Conservation (phyloP, 23 tunicate genomes). For the Styela plicata region DNA sequence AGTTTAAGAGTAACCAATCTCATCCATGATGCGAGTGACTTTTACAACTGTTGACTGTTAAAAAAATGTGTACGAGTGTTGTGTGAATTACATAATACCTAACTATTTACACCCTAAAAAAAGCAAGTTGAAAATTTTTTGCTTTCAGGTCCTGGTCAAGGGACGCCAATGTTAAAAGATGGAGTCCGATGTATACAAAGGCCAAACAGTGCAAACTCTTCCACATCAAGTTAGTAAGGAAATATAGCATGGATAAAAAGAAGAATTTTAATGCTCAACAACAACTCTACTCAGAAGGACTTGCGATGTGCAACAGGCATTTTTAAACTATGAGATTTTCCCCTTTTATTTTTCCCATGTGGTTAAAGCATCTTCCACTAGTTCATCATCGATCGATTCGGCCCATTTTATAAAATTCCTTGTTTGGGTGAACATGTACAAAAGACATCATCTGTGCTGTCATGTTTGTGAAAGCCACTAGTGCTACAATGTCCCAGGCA, state of each 20-base stretch:
- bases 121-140: too few relatives aligned
- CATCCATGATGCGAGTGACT: too few relatives aligned
- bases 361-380: too few relatives aligned
- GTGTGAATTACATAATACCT: too few relatives aligned
- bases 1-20: too few relatives aligned
- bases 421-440: constrained; percentile 47
- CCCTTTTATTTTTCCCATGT: too few relatives aligned
- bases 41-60: too few relatives aligned
- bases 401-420: constrained; percentile 42
- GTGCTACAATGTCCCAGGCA: constrained; percentile 69
- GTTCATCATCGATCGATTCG: not conserved
- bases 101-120: too few relatives aligned
- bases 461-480: constrained; percentile 43
- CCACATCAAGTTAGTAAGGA: constrained; percentile 8
- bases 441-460: constrained; percentile 41
- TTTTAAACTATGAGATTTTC: too few relatives aligned
- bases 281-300: not conserved
- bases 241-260: too few relatives aligned
- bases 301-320: not conserved
- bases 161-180: constrained; percentile 37
- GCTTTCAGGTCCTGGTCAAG: constrained; percentile 18
- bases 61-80: too few relatives aligned
- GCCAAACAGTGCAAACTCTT: constrained; percentile 11
- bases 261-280: too few relatives aligned
- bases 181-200: constrained; percentile 31